Evolutionary conservation across 2,888 invertebrate species (phyloP).

Genomic region (Mythimna loreyi): DNA sequence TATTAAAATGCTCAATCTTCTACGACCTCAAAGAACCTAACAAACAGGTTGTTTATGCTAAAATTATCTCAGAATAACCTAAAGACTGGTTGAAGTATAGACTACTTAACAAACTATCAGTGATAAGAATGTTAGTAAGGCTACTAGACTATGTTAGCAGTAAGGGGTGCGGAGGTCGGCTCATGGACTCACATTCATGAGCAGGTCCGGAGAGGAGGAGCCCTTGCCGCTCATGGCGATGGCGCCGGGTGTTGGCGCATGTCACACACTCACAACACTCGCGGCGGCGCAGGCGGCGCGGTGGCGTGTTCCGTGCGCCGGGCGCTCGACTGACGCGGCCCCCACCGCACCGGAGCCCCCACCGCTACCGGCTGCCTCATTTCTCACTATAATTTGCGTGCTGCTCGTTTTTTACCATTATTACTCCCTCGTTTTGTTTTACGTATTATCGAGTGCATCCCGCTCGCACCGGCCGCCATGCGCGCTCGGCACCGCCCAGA

Average conservation of each 20-base stretch:
- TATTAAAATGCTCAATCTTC: background rate
- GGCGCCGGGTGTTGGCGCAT: slow-evolving; percentile 81
- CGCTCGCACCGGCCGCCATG: slow-evolving; percentile 91
- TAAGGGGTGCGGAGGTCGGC: slow-evolving; percentile 54
- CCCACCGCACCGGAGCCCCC: slow-evolving; percentile 86
- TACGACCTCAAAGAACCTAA: background rate
- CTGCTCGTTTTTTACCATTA: slow-evolving; percentile 91
- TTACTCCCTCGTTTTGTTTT: slow-evolving; percentile 91
- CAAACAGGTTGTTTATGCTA: background rate
- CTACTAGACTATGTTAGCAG: slow-evolving; percentile 43
- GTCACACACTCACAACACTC: slow-evolving; percentile 88
- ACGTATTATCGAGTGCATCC: slow-evolving; percentile 91
- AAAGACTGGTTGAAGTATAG: slow-evolving; percentile 2
- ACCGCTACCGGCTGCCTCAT: slow-evolving; percentile 91
- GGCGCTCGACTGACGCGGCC: slow-evolving; percentile 87
- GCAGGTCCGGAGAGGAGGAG: slow-evolving; percentile 79
- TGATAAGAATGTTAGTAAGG: slow-evolving; percentile 57
- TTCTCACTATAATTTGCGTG: slow-evolving; percentile 91
- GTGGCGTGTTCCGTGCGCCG: slow-evolving; percentile 83
- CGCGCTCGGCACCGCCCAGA: slow-evolving; percentile 89
- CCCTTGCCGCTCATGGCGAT: slow-evolving; percentile 67
- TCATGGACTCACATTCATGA: slow-evolving; percentile 90
- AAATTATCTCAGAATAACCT: slow-evolving; percentile 12
- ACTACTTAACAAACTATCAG: slow-evolving; percentile 39
- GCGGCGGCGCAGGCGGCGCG: slow-evolving; percentile 85